These are phyloP conservation scores for Alviniconcha marisindica DNA, from an alignment of 1,140 invertebrate genomes.

Conservation along the genomic window DNA sequence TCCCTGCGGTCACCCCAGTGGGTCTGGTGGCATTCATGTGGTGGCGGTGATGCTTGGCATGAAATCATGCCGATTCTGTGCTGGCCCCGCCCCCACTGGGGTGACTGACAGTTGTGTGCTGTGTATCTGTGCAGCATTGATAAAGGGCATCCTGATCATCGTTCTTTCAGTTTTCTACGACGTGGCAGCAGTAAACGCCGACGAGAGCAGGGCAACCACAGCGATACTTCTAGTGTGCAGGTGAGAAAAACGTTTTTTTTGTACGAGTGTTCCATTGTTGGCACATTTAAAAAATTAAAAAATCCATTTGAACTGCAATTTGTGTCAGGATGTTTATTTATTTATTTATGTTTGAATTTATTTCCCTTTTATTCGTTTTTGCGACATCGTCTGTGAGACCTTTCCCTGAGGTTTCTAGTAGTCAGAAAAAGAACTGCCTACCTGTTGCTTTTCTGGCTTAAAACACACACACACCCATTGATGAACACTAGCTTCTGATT, in stretches of 20 bases:
- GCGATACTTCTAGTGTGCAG: conserved; percentile 66
- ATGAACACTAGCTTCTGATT: no score
- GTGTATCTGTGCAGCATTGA: conserved; percentile 57
- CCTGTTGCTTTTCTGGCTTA: no score
- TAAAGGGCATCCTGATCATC: conserved; percentile 56
- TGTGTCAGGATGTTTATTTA: no score
- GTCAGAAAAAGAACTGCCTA: no score
- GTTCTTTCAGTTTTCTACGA: conserved; percentile 67
- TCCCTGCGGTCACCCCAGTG: neutral
- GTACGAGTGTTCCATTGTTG: no score
- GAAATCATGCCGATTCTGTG: conserved; percentile 9
- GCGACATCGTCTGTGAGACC: no score
- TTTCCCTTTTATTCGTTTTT: no score
- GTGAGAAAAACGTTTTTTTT: conserved; percentile 42
- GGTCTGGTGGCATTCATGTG: neutral
- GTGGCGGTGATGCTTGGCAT: neutral
- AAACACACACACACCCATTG: no score
- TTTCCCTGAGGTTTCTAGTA: no score
- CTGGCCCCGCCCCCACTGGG: neutral
- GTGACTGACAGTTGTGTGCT: conserved; percentile 33
- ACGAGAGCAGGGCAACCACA: conserved; percentile 48
- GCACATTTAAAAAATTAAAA: no score
- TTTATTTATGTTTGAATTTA: no score
- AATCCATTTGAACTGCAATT: no score
- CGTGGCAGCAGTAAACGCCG: conserved; percentile 65